Conservation (phyloP, 2,888 invertebrate species). For the Sminthurides aquaticus region DNA sequence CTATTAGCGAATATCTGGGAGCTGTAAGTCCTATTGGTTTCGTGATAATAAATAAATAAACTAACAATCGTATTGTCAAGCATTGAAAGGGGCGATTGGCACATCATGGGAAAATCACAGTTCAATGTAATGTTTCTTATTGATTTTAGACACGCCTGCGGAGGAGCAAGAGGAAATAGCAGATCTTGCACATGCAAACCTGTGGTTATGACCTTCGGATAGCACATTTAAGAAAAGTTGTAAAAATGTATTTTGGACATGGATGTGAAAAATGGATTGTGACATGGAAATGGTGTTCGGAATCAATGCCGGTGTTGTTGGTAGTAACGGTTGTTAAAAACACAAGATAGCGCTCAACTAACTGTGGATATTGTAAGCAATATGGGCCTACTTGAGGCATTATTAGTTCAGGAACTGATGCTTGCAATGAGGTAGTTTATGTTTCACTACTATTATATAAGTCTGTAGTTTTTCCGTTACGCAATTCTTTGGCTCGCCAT, state of each 20-base stretch:
- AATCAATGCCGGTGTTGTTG: background rate
- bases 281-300: background rate
- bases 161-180: slow-evolving; percentile 28
- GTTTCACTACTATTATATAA: too few relatives aligned
- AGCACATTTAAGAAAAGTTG: slow-evolving; percentile 18
- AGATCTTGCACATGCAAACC: slow-evolving; percentile 15
- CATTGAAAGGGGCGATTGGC: background rate
- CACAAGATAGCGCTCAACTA: background rate
- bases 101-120: background rate
- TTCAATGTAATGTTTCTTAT: background rate
- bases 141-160: slow-evolving; percentile 21
- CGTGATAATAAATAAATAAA: slow-evolving; percentile 20
- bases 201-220: slow-evolving; percentile 16
- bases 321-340: background rate
- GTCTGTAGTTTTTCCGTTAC: too few relatives aligned
- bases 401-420: slow-evolving; percentile 29
- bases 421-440: slow-evolving; percentile 27
- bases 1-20: slow-evolving; percentile 8
- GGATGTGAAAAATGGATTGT: background rate
- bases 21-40: slow-evolving; percentile 25
- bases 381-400: slow-evolving; percentile 30
- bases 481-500: too few relatives aligned
- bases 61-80: background rate
- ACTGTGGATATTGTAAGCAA: slow-evolving; percentile 35
- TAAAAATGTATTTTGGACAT: slow-evolving; percentile 9